Evolutionary conservation across 2,113 vertebrate species (phyloP), one percentile per base, ranked within the genome.

Genomic region (Danionella cerebrum): DNA sequence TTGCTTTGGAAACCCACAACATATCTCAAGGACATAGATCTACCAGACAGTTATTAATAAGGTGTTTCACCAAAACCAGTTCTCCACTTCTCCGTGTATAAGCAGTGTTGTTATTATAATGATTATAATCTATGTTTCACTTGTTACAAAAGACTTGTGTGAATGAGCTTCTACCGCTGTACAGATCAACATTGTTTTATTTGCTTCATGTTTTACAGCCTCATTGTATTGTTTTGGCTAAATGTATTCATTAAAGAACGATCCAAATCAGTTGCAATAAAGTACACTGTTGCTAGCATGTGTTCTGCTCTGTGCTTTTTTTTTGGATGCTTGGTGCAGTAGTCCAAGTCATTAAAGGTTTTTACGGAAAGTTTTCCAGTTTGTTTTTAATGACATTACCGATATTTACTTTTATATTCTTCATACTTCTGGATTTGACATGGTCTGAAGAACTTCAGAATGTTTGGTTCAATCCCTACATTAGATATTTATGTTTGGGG

Each of bases 141-240:
- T 60, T 45, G 38, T 59, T 72, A 81, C 78, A 84, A 47, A n/a
- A n/a, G n/a, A n/a, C n/a, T n/a, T 86, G 85, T 85, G 81, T 88
- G 87, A 91, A 88, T 90, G 89, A 91, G 86, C 81, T 83, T 78
- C 84, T 84, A 80, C 82, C 79, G 58, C 85, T 93, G 93, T 93
- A 93, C 88, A 94, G 90, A 88, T 60, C 84, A 85, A 77, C 84
- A 75, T 82, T 67, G 74, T 84, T 83, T 83, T 83, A 88, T 88
- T 90, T 84, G 89, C 89, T 24, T 84, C 88, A 87, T 85, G 89
- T 88, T 91, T 92, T 95, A 96, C 92, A 92, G 91, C 94, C 92
- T 94, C 91, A 89, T 63, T 63, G 59, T 64, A 89, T 88, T 91
- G 87, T 90, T 89, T 90, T 88, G 79, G 77, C 79, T 81, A 73